Base-by-base conservation (phyloP, 1,140 invertebrate species). In the Drosophila prosaltans region DNA sequence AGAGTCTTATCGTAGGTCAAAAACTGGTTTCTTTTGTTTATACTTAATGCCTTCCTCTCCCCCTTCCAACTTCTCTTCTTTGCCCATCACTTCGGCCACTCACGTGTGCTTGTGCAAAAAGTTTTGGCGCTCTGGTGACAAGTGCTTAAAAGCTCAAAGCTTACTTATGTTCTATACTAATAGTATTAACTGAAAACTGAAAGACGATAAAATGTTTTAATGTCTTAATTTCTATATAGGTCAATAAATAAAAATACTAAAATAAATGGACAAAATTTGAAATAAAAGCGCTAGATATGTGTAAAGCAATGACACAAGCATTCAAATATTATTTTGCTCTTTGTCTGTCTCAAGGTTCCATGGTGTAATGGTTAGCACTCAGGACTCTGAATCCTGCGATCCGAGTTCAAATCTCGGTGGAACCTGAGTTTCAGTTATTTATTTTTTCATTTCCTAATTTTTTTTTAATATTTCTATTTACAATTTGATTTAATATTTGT, bases 291-390 rank as follows among this genome's bases (percentile, higher is more conserved):
- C 30, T 9, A 4, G 43, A 41, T 54, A 73, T 24, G 11, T 39
- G 5, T 16, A 8, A 10, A 5, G 8, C 16, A 59, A 9, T 40
- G 16, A 5, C 32, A 59, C n/a, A 21, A 24, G n/a, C 16, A 7
- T 59, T 39, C 57, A 59, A 59, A 40, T 59, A 4, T 4, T 21
- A 40, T 32, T 59, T 59, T 59, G 57, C 8, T 24, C 36, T 32
- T 39, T 1, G 2, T 36, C 8, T 10, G 8, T 3, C 9, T 36
- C 36, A 59, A 8, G 81, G 81, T 84, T 84, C 95, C 95, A 96
- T 96, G 96, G 96, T 97, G 95, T 96, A 96, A 96, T 96, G 96
- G 96, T 96, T 95, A 97, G 96, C 95, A 96, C 95, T 96, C 95
- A 96, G 96, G 96, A 96, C 95, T 97, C 94, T 97, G 95, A 96